Conservation (phyloP, 64 coral and sea anemone genomes). For the Acropora tenuis region DNA sequence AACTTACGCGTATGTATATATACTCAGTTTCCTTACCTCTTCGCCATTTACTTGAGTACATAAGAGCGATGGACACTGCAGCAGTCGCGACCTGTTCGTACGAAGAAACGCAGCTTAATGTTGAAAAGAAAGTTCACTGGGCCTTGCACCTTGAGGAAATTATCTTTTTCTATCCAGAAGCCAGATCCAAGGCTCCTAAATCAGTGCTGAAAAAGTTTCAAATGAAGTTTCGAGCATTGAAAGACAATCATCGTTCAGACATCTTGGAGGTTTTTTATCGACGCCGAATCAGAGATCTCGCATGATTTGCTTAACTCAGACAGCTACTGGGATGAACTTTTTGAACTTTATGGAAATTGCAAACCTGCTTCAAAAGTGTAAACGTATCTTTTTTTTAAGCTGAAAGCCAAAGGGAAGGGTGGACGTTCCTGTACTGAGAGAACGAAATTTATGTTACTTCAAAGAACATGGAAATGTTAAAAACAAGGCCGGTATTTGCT, state of each 20-base stretch:
- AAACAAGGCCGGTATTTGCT: too few species aligned
- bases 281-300: neutral
- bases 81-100: neutral
- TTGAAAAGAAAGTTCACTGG: slow-evolving; percentile 5
- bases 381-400: neutral
- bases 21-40: neutral
- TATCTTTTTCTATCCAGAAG: slow-evolving; percentile 11
- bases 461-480: too few species aligned
- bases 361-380: neutral
- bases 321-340: slow-evolving; percentile 11
- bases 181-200: neutral
- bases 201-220: slow-evolving; percentile 11
- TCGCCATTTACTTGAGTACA: neutral
- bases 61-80: neutral
- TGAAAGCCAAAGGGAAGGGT: neutral
- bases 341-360: slow-evolving; percentile 3
- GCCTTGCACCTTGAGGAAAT: slow-evolving; percentile 35
- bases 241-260: neutral
- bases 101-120: neutral
- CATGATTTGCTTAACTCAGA: slow-evolving; percentile 7
- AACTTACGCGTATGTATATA: neutral
- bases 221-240: neutral
- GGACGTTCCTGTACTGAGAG: too few species aligned
- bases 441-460: too few species aligned
- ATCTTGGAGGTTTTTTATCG: neutral